phyloP scores from a whole-genome alignment of 2,888 invertebrate species.

The Caenorhabditis plicata region DNA sequence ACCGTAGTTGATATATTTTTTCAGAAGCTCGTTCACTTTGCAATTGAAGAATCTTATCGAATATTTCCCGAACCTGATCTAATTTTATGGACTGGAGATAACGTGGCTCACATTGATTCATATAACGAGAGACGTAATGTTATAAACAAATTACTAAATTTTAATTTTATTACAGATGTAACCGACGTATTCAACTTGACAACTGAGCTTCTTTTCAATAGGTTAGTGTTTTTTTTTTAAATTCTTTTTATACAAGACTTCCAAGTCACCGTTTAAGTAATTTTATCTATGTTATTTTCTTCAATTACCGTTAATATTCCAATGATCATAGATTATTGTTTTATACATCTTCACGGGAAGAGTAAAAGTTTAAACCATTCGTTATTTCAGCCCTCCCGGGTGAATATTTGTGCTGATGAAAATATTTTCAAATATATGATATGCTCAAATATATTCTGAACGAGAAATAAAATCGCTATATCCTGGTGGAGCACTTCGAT shows the following conservation, averaged over 20 bases:
- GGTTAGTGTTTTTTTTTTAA: constrained; percentile 7
- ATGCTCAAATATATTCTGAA: too few species aligned
- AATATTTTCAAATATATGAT: too few species aligned
- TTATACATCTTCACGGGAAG: too few species aligned
- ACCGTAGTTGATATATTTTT: constrained; percentile 4
- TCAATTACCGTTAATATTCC: too few species aligned
- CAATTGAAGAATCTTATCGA: constrained; percentile 43
- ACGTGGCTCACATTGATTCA: constrained; percentile 57
- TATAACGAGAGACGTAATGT: constrained; percentile 49
- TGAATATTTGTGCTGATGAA: too few species aligned
- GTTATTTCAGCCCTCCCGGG: too few species aligned
- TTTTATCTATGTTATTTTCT: constrained; percentile 12
- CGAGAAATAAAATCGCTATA: too few species aligned
- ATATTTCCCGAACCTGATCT: constrained; percentile 51
- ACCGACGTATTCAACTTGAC: constrained; percentile 33
- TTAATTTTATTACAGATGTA: constrained; percentile 30
- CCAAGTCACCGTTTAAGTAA: constrained; percentile 5
- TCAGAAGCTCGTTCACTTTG: constrained; percentile 51
- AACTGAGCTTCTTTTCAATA: constrained; percentile 30
- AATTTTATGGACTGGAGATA: constrained; percentile 64
- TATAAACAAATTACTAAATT: neutral
- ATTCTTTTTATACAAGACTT: neutral
- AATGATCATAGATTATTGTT: too few species aligned
- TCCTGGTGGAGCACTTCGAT: too few species aligned
- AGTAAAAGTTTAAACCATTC: too few species aligned